These are phyloP conservation scores for Plutella xylostella DNA, from an alignment of 2,888 invertebrate species.

Conservation along the genomic window DNA sequence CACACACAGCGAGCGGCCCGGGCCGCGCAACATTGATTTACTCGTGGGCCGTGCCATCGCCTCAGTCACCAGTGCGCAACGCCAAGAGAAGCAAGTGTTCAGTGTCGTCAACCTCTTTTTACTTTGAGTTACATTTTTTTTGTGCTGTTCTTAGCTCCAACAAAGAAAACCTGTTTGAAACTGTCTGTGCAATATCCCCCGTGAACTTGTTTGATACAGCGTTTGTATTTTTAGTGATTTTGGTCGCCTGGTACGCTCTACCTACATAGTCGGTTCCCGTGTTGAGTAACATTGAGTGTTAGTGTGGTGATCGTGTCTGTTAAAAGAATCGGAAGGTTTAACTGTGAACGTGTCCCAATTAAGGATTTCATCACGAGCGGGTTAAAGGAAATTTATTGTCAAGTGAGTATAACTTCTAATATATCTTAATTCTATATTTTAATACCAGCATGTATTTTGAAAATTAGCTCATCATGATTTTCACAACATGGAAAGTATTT, in stretches of 20 bases:
- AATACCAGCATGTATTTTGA: background rate
- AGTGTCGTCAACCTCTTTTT: conserved; percentile 34
- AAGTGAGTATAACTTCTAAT: no score
- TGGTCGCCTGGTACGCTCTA: conserved; percentile 38
- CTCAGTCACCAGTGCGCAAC: conserved; percentile 68
- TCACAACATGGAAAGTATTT: no score
- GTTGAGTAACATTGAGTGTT: conserved; percentile 65
- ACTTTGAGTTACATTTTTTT: conserved; percentile 59
- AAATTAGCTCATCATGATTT: background rate
- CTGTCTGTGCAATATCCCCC: conserved; percentile 31
- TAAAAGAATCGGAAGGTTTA: conserved; percentile 61
- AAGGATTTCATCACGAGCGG: conserved; percentile 69
- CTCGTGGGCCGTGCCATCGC: conserved; percentile 46
- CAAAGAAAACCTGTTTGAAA: conserved; percentile 48
- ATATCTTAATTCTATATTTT: no score
- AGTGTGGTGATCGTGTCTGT: conserved; percentile 63
- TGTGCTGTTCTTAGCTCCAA: conserved; percentile 34
- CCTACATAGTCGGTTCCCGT: conserved; percentile 52
- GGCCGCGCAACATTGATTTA: conserved; percentile 63
- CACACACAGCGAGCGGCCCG: conserved; percentile 34
- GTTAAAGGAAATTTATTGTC: conserved; percentile 67
- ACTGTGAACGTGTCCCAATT: conserved; percentile 62
- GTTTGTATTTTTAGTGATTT: conserved; percentile 32
- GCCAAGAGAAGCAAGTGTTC: conserved; percentile 53
- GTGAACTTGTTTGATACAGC: conserved; percentile 27